phyloP scores from a whole-genome alignment of 2,888 invertebrate genomes.

The Pedicia rivosa region DNA sequence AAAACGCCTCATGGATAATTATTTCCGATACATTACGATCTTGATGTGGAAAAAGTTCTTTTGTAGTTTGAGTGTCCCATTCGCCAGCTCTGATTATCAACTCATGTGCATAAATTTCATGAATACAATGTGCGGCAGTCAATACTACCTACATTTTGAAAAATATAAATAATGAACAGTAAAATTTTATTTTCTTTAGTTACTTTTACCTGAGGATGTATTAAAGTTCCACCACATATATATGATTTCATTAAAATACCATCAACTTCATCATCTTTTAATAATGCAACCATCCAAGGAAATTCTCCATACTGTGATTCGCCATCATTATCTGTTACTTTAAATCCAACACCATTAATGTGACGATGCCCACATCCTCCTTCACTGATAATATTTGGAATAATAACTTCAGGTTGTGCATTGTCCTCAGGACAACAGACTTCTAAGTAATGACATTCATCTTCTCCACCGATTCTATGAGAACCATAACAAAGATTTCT shows the following conservation, averaged over 20 bases:
- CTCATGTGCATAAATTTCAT: slow-evolving; percentile 14
- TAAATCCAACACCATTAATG: slow-evolving; percentile 51
- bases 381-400: slow-evolving; percentile 18
- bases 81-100: slow-evolving; percentile 52
- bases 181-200: no score
- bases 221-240: slow-evolving; percentile 27
- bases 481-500: no score
- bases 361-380: slow-evolving; percentile 55
- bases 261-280: slow-evolving; percentile 18
- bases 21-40: slow-evolving; percentile 44
- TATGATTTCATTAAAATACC: slow-evolving; percentile 28
- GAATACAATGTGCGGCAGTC: slow-evolving; percentile 67
- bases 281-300: slow-evolving; percentile 37
- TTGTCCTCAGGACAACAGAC: slow-evolving; percentile 21
- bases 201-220: slow-evolving; percentile 40
- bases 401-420: slow-evolving; percentile 17
- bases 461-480: no score
- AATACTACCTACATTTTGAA: no score
- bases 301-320: slow-evolving; percentile 41
- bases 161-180: no score
- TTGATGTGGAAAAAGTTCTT: slow-evolving; percentile 52
- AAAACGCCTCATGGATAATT: slow-evolving; percentile 44
- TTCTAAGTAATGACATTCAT: slow-evolving; percentile 15
- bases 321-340: slow-evolving; percentile 45
- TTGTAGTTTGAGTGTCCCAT: slow-evolving; percentile 64